Evolutionary conservation across 2,797 vertebrate species (phyloP).

Genomic region (Catamblyrhynchus diadema): DNA sequence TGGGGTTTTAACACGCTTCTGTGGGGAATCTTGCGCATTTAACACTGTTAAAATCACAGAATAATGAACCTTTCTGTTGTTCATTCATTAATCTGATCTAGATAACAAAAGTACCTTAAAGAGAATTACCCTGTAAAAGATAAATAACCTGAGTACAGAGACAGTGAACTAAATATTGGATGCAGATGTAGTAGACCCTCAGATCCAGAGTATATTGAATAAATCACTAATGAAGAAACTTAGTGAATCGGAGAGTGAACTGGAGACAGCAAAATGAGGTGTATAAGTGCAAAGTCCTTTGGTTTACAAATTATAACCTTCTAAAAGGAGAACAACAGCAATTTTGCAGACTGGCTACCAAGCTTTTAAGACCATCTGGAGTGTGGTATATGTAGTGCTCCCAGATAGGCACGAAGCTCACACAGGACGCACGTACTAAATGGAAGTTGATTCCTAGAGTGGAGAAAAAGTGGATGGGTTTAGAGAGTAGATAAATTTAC

Average conservation of each 20-base stretch:
- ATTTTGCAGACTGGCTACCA: background rate
- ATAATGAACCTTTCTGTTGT: background rate
- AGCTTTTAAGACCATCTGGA: background rate
- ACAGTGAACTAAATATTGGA: background rate
- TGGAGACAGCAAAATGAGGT: background rate
- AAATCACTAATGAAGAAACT: background rate
- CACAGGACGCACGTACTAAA: background rate
- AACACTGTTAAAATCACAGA: background rate
- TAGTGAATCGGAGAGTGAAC: background rate
- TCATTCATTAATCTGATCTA: background rate
- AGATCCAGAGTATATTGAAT: background rate
- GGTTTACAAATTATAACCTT: background rate
- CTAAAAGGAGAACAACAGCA: background rate
- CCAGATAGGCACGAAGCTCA: background rate
- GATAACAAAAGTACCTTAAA: background rate
- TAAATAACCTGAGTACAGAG: background rate
- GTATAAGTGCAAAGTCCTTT: constrained; percentile 4
- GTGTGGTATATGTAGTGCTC: background rate
- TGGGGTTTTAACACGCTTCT: background rate
- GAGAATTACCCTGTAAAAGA: background rate
- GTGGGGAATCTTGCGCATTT: background rate
- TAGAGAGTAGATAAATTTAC: background rate
- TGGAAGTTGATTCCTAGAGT: background rate
- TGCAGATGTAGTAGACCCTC: background rate
- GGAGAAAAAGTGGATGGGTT: constrained; percentile 1